Conservation (phyloP, 2,113 vertebrate species). For the Lophura nycthemera region DNA sequence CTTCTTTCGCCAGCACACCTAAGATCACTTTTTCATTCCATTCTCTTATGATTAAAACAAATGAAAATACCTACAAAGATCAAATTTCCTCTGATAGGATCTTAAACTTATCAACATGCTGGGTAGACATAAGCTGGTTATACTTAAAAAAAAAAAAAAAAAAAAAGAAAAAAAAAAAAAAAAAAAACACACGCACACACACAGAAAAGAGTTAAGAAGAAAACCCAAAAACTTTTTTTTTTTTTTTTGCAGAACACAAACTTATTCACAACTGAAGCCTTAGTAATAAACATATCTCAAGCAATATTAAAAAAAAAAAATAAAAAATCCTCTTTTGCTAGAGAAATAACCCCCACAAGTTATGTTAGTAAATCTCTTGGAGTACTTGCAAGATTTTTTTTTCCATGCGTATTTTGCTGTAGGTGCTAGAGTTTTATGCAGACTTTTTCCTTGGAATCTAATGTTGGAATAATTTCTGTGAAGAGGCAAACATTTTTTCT, state of each 20-base stretch:
- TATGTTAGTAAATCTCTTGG: not conserved
- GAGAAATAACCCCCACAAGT: not conserved
- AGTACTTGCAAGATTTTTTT: not conserved
- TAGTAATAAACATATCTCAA: not conserved
- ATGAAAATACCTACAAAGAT: not conserved
- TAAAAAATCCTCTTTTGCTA: not conserved
- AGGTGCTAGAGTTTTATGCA: not conserved
- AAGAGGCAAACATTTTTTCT: not conserved
- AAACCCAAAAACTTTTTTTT: not conserved
- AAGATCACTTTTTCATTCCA: not conserved
- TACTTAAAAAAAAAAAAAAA: not conserved
- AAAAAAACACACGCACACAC: not conserved
- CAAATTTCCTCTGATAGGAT: not conserved
- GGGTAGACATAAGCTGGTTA: not conserved
- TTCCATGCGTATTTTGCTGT: not conserved
- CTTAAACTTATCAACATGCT: not conserved
- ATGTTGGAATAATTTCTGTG: not conserved
- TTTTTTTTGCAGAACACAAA: not conserved
- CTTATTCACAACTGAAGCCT: not conserved
- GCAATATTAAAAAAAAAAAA: not conserved
- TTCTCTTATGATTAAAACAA: not conserved
- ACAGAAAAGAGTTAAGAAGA: not conserved
- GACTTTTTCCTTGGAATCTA: not conserved
- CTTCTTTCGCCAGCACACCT: not conserved
- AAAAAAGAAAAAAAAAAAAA: not conserved